Conservation (phyloP, 2,797 vertebrate species). For the Astyanax mexicanus region DNA sequence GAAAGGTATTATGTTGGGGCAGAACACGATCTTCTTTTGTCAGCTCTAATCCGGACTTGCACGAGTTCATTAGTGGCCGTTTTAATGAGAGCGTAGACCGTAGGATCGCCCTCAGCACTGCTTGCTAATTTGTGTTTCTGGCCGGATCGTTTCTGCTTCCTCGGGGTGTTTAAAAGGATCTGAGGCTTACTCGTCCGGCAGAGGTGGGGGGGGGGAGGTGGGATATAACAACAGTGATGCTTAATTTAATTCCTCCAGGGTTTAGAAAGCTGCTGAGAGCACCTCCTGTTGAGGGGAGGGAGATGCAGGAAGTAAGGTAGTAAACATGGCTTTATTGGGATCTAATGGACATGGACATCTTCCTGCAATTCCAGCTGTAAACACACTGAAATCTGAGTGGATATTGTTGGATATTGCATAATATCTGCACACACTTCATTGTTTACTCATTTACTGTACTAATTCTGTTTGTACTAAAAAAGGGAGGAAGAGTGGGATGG, state of each 20-base stretch:
- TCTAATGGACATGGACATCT: not conserved
- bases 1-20: conserved; percentile 56
- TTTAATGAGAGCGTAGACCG: conserved; percentile 63
- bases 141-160: conserved; percentile 65
- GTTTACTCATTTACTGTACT: too few relatives aligned
- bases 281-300: not conserved
- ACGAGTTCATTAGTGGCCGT: conserved; percentile 67
- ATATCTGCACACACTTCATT: too few relatives aligned
- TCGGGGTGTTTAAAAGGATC: conserved; percentile 51
- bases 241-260: not conserved
- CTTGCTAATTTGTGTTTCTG: conserved; percentile 4
- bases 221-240: not conserved
- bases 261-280: conserved; percentile 2
- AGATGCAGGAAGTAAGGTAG: not conserved
- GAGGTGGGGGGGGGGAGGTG: conserved; percentile 35
- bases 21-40: conserved; percentile 58
- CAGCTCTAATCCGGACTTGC: conserved; percentile 62
- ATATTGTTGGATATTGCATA: too few relatives aligned
- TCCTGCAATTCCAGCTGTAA: too few relatives aligned
- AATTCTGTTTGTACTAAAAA: too few relatives aligned
- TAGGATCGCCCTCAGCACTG: conserved; percentile 53
- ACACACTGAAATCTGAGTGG: too few relatives aligned
- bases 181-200: conserved; percentile 47
- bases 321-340: not conserved
- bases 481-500: too few relatives aligned